Conservation (phyloP, 2,888 invertebrate species). For the Orgyia antiqua region DNA sequence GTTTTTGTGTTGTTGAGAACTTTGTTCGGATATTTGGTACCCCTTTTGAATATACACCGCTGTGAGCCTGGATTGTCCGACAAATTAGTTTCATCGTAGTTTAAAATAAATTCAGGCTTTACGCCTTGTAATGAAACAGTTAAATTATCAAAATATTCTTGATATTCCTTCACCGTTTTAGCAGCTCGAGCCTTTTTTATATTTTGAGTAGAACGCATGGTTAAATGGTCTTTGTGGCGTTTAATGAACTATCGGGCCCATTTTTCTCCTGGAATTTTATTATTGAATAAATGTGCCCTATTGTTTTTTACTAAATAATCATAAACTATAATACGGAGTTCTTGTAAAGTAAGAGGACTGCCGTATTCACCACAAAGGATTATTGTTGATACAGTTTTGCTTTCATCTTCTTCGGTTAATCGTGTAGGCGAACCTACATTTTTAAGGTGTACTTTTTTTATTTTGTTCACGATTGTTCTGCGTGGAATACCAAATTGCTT, state of each 20-base stretch:
- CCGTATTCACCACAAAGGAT: too few species aligned
- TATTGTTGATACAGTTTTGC: too few species aligned
- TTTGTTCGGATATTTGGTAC: conserved; percentile 15
- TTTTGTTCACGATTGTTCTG: too few species aligned
- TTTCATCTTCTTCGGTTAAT: too few species aligned
- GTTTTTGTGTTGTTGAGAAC: conserved; percentile 12
- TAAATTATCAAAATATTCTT: conserved; percentile 14
- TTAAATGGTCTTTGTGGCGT: not conserved
- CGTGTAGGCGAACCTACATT: too few species aligned
- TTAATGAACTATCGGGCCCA: too few species aligned
- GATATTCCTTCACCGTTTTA: conserved; percentile 13
- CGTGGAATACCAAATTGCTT: too few species aligned
- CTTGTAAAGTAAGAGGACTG: too few species aligned
- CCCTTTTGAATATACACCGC: conserved; percentile 13
- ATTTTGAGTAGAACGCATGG: conserved; percentile 14
- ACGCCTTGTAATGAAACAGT: conserved; percentile 11
- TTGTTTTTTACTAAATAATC: not conserved
- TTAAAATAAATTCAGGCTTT: conserved; percentile 11
- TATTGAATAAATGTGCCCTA: too few species aligned
- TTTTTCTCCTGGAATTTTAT: too few species aligned
- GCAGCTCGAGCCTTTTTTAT: conserved; percentile 16
- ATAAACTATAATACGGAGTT: not conserved
- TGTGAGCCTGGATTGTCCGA: conserved; percentile 14
- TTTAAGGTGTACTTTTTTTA: too few species aligned
- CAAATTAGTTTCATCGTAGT: conserved; percentile 23